Evolutionary conservation across 2,797 vertebrate species (phyloP), one percentile per base, ranked within the genome.

Genomic region (Brachyrhaphis roseni): DNA sequence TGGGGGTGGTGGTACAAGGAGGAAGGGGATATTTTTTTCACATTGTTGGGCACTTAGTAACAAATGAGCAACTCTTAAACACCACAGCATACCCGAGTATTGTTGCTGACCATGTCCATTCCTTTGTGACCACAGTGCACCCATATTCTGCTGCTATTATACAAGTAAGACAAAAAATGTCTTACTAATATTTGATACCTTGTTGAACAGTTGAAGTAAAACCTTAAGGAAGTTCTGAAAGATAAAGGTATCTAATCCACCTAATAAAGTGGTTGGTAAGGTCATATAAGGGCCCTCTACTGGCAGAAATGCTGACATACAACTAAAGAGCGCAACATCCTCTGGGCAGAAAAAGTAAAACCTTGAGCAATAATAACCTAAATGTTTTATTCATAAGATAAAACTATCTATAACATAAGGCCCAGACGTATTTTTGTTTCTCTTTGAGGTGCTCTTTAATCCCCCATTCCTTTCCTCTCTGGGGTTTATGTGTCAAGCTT

Each of bases 241-340:
- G 68, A 23, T 23, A 70, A 41, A 43, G 2, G 11, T 12, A 26
- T 70, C 68, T 71, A 28, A 71, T 7, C 12, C 26, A 45, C 6
- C 12, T 45, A 41, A 43, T 28, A 28, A 71, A 46, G 66, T 15
- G 5, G 39, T 11, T 39, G 15, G 16, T 36, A 16, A 64, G 12
- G 0, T 1, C 26, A 8, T 28, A 46, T 87, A 81, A 80, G 83
- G 66, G 93, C 82, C 91, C 90, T 92, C 93, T 93, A 90, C 89
- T 90, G 93, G 93, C 86, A 91, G 84, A 90, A 80, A 86, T 84
- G 89, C 76, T 78, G 83, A 87, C 90, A 80, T 91, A 81, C 90
- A 91, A 49, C 86, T 87, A 85, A 85, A 75, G 82, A 62, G 64
- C 57, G 84, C 83, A 93, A 90, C 86, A 88, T 87, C 88, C 83